These are phyloP conservation scores for Platycheirus albimanus DNA, from an alignment of 2,888 invertebrate species.

Conservation along the genomic window DNA sequence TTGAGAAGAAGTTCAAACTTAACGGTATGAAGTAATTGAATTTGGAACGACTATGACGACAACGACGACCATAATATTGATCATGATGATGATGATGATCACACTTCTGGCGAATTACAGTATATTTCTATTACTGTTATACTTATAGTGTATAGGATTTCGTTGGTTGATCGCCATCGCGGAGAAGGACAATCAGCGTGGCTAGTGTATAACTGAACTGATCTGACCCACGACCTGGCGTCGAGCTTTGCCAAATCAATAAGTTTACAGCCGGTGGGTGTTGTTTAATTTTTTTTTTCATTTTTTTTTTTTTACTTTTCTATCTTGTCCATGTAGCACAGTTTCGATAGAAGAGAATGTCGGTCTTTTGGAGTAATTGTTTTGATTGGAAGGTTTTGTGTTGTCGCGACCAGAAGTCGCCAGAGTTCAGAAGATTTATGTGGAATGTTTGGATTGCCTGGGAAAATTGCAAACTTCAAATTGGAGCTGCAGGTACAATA, in stretches of 20 bases:
- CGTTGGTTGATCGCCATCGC: neutral
- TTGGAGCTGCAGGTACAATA: slow-evolving; percentile 35
- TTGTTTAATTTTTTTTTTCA: slow-evolving; percentile 34
- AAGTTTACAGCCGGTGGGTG: slow-evolving; percentile 70
- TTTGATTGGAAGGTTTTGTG: slow-evolving; percentile 64
- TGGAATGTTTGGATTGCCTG: slow-evolving; percentile 32
- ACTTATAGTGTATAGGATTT: neutral
- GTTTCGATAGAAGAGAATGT: slow-evolving; percentile 48
- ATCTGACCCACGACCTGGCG: slow-evolving; percentile 73
- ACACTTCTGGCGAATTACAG: slow-evolving; percentile 68
- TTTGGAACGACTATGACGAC: slow-evolving; percentile 55
- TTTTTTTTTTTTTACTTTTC: neutral
- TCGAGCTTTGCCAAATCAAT: slow-evolving; percentile 65
- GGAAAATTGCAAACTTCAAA: slow-evolving; percentile 16
- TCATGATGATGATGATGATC: slow-evolving; percentile 64
- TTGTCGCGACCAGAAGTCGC: slow-evolving; percentile 68
- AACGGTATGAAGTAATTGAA: slow-evolving; percentile 64
- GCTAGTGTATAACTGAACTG: slow-evolving; percentile 48
- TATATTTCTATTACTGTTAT: slow-evolving; percentile 7
- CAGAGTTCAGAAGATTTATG: slow-evolving; percentile 57
- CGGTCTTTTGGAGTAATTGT: slow-evolving; percentile 57
- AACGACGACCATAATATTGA: slow-evolving; percentile 18
- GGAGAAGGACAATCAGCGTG: slow-evolving; percentile 27
- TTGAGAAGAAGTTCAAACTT: slow-evolving; percentile 29
- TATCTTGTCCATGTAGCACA: slow-evolving; percentile 14